These are phyloP conservation scores for Pongo pygmaeus DNA, from an alignment of 2,113 vertebrate genomes.

Conservation along the genomic window DNA sequence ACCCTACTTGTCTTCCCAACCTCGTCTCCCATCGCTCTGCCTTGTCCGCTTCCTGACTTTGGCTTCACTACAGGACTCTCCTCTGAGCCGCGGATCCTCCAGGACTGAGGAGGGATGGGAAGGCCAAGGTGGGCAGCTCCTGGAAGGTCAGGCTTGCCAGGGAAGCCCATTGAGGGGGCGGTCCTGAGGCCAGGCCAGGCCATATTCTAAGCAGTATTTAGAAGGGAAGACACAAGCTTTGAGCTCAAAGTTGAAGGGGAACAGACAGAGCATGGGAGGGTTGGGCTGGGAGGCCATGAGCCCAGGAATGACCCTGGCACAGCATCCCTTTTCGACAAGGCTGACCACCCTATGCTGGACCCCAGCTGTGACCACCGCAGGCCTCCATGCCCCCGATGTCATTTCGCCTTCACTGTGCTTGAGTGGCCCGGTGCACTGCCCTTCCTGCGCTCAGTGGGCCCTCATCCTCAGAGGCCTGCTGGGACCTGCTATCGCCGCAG, in stretches of 20 bases:
- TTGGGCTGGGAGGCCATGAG: too few relatives aligned
- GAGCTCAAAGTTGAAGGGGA: neutral
- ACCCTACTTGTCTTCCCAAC: neutral
- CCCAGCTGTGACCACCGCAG: neutral
- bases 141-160: neutral
- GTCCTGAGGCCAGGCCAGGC: neutral
- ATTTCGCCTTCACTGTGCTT: neutral
- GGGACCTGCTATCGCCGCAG: fast-evolving
- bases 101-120: neutral
- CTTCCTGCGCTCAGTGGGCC: neutral
- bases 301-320: neutral
- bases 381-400: neutral
- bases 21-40: too few relatives aligned
- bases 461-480: neutral
- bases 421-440: too few relatives aligned
- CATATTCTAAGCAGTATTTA: neutral
- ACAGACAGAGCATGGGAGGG: neutral
- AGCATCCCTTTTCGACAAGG: neutral
- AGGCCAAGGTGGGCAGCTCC: neutral
- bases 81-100: neutral
- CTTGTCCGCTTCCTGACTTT: neutral
- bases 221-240: neutral
- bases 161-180: neutral
- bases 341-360: too few relatives aligned
- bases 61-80: neutral